These are phyloP conservation scores for Heliconius ismenius DNA, from an alignment of 2,888 invertebrate species.

Conservation along the genomic window DNA sequence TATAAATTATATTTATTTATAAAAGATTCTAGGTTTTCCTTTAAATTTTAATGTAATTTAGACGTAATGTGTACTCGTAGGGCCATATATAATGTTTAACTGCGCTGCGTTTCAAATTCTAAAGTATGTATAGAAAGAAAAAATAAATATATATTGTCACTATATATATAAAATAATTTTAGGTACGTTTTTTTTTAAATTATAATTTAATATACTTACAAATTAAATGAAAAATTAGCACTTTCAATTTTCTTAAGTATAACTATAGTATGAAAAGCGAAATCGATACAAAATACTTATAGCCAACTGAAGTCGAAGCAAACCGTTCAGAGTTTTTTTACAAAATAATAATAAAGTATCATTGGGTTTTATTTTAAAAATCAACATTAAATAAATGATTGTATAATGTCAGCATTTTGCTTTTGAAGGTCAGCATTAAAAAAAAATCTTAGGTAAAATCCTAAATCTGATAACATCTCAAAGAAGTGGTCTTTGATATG, in stretches of 20 bases:
- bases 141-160: neutral
- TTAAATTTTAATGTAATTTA: neutral
- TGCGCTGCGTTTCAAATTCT: neutral
- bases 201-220: too few relatives aligned
- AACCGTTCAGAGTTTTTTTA: neutral
- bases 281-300: neutral
- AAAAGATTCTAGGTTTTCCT: slow-evolving; percentile 6
- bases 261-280: neutral
- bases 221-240: too few relatives aligned
- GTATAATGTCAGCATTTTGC: neutral
- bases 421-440: neutral
- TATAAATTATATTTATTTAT: neutral
- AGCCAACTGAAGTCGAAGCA: neutral
- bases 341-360: too few relatives aligned
- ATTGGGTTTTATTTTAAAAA: neutral
- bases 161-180: neutral
- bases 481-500: too few relatives aligned
- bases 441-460: neutral
- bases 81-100: too few relatives aligned
- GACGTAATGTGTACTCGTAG: neutral
- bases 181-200: too few relatives aligned
- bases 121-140: neutral
- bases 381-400: neutral
- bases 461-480: neutral
- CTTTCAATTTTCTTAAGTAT: too few relatives aligned